These are phyloP conservation scores for Drosophila koepferae DNA, from an alignment of 2,888 invertebrate genomes.

Conservation along the genomic window DNA sequence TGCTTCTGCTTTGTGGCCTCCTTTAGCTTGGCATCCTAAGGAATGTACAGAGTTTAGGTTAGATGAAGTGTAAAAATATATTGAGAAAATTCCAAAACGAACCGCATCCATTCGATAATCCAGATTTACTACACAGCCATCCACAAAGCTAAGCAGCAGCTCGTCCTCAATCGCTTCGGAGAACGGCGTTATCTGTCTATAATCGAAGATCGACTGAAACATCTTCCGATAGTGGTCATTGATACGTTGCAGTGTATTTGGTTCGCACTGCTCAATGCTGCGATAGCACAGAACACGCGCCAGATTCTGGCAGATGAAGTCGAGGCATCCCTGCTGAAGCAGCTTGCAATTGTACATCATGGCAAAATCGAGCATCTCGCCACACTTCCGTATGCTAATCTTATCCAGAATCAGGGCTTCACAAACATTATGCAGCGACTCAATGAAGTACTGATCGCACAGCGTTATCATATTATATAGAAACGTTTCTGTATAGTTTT, in stretches of 20 bases:
- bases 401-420: slow-evolving; percentile 88
- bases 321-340: slow-evolving; percentile 90
- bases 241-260: slow-evolving; percentile 88
- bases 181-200: slow-evolving; percentile 89
- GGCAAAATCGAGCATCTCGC: slow-evolving; percentile 91
- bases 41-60: background rate
- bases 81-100: slow-evolving; percentile 9
- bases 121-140: slow-evolving; percentile 86
- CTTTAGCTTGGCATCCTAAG: slow-evolving; percentile 53
- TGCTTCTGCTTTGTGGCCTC: slow-evolving; percentile 65
- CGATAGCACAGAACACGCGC: slow-evolving; percentile 89
- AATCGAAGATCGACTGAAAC: slow-evolving; percentile 87
- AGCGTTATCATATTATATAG: slow-evolving; percentile 90
- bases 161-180: slow-evolving; percentile 88
- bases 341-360: slow-evolving; percentile 91
- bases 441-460: slow-evolving; percentile 92
- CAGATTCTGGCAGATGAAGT: slow-evolving; percentile 92
- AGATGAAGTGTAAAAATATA: background rate
- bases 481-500: slow-evolving; percentile 89
- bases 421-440: slow-evolving; percentile 90
- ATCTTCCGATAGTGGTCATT: slow-evolving; percentile 89
- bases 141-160: slow-evolving; percentile 84
- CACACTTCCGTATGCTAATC: slow-evolving; percentile 91
- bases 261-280: slow-evolving; percentile 88
- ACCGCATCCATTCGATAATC: slow-evolving; percentile 85